Evolutionary conservation across 2,113 vertebrate genomes (phyloP).

Genomic region (Menidia beryllina): DNA sequence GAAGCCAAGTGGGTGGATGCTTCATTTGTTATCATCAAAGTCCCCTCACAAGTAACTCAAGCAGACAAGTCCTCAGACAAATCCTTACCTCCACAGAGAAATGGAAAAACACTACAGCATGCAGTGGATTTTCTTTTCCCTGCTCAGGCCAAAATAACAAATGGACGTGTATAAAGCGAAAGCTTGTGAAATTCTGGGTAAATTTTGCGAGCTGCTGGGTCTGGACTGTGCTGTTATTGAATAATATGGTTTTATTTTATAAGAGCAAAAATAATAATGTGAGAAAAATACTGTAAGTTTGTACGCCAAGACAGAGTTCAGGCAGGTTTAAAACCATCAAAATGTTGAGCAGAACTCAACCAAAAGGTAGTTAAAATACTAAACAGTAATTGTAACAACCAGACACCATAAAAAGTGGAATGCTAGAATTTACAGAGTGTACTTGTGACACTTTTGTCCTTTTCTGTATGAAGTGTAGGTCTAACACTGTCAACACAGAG

Average conservation of each 20-base stretch:
- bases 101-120: constrained; percentile 40
- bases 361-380: too few relatives aligned
- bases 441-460: background rate
- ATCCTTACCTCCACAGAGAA: constrained; percentile 24
- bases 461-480: background rate
- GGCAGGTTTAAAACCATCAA: too few relatives aligned
- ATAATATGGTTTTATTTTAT: constrained; percentile 4
- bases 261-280: background rate
- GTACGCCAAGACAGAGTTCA: background rate
- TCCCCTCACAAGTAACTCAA: constrained; percentile 43
- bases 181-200: constrained; percentile 13
- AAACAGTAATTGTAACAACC: too few relatives aligned
- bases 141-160: constrained; percentile 11
- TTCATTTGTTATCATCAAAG: constrained; percentile 57
- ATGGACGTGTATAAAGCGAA: constrained; percentile 36
- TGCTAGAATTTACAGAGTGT: background rate
- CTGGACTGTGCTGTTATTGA: constrained; percentile 7
- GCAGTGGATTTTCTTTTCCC: background rate
- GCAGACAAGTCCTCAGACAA: constrained; percentile 20
- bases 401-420: too few relatives aligned
- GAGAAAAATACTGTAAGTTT: constrained; percentile 16
- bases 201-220: constrained; percentile 14
- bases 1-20: constrained; percentile 33
- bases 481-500: constrained; percentile 10
- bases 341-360: too few relatives aligned